phyloP scores from a whole-genome alignment of 2,113 vertebrate species.

The Hippocampus abdominalis region DNA sequence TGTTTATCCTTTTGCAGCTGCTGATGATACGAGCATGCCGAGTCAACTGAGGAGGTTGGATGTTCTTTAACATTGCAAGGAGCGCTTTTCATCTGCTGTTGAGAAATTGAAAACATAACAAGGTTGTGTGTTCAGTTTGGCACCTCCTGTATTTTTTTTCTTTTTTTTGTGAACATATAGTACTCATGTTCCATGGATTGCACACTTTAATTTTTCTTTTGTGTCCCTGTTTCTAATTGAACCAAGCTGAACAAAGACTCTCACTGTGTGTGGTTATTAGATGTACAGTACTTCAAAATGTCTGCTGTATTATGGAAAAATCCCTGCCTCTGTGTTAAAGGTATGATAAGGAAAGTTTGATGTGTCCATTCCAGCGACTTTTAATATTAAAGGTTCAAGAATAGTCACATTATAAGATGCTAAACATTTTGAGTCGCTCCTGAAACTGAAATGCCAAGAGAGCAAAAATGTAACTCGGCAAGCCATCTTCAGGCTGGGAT shows the following conservation, averaged over 20 bases:
- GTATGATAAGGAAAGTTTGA: neutral
- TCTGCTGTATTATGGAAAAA: neutral
- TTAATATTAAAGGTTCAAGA: neutral
- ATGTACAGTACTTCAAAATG: neutral
- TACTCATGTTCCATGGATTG: neutral
- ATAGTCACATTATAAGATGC: neutral
- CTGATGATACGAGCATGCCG: constrained; percentile 96
- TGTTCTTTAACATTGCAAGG: neutral
- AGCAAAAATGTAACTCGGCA: too few relatives aligned
- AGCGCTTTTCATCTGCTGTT: neutral
- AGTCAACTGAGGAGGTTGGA: constrained; percentile 78
- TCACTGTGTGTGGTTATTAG: neutral
- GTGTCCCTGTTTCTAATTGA: neutral
- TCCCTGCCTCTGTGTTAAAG: neutral
- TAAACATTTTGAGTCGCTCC: neutral
- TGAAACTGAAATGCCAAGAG: neutral
- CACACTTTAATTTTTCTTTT: neutral
- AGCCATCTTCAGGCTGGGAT: neutral
- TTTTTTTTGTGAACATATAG: neutral
- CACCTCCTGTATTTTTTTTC: neutral
- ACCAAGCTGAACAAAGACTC: neutral
- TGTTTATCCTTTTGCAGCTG: constrained; percentile 95
- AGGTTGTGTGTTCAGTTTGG: constrained; percentile 3
- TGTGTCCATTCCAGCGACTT: neutral
- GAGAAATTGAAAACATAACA: constrained; percentile 33